These are phyloP conservation scores for Oreochromis aureus DNA, from an alignment of 2,113 vertebrate genomes.

Conservation along the genomic window DNA sequence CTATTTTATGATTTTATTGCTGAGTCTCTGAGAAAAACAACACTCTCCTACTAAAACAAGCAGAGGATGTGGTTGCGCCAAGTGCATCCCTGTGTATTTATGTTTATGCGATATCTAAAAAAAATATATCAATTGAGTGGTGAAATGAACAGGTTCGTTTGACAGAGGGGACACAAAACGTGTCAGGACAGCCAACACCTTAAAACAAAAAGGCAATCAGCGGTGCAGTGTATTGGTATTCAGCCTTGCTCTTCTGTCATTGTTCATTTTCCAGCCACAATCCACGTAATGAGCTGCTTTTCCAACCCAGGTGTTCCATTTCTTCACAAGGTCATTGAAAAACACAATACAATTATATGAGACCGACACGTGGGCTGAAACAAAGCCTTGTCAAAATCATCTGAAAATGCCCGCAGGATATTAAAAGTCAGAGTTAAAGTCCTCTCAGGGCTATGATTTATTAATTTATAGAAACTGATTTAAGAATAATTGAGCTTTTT, in stretches of 20 bases:
- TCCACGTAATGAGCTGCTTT: slow-evolving; percentile 61
- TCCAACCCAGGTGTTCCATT: slow-evolving; percentile 57
- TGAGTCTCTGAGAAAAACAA: slow-evolving; percentile 37
- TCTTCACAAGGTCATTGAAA: slow-evolving; percentile 58
- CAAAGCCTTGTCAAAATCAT: slow-evolving; percentile 50
- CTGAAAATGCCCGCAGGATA: slow-evolving; percentile 36
- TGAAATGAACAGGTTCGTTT: neutral
- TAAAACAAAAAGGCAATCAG: slow-evolving; percentile 60
- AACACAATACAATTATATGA: slow-evolving; percentile 51
- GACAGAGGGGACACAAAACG: slow-evolving; percentile 12
- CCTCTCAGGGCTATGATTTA: slow-evolving; percentile 43
- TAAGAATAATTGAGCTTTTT: neutral
- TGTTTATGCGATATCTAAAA: neutral
- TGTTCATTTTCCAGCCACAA: slow-evolving; percentile 59
- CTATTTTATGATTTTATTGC: slow-evolving; percentile 34
- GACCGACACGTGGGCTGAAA: slow-evolving; percentile 28
- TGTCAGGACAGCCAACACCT: slow-evolving; percentile 27
- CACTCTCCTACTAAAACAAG: neutral
- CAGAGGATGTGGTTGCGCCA: neutral
- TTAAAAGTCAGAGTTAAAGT: slow-evolving; percentile 23
- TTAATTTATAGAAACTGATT: slow-evolving; percentile 32
- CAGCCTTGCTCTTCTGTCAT: slow-evolving; percentile 42
- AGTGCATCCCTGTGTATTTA: neutral
- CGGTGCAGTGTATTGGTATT: slow-evolving; percentile 49
- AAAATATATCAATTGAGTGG: neutral